Base-by-base conservation (phyloP, 1,140 invertebrate genomes). In the Drosophila biarmipes region DNA sequence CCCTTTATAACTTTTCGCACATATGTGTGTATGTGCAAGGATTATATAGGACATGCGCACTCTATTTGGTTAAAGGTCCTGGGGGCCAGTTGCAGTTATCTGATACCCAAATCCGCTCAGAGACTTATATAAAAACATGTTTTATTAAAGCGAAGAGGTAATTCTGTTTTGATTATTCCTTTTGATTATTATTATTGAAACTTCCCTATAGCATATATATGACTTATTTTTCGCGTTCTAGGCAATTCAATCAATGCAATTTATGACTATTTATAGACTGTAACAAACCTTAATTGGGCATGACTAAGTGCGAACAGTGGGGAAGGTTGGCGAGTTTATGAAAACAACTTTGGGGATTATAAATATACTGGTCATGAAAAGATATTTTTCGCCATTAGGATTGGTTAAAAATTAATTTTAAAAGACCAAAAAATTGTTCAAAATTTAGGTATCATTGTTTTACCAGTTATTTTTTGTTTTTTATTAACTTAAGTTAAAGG, bases 41-140 rank as follows among this genome's bases (percentile, higher is more conserved):
- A 42, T 53, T 51, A 80, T 76, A 58, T 69, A 86, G 82, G 82
- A 89, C 82, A 87, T 87, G 82, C 82, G 82, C 82, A 87, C 55
- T 76, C 38, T 72, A 76, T 69, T 82, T 57, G 79, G 64, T 64
- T 67, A 77, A 58, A 56, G 59, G 69, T 69, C 62, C 84, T 61
- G 58, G 62, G 53, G 54, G 52, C 38, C 71, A 73, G 59, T 62
- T 82, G 78, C 82, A 89, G 46, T 61, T 51, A 57, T 51, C 68
- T 38, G 24, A 54, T 21, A 43, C 58, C 53, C 37, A 14, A 45
- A 46, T 67, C 43, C 37, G 12, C 63, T 51, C 45, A 34, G 5
- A 6, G n/a, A 14, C 76, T 84, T 84, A 85, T 58, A 80, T 85
- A 84, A 85, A 80, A n/a, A 37, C 6, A 57, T 21, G 34, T 63